Conservation (phyloP, 2,113 vertebrate genomes). For the Pagrus major region DNA sequence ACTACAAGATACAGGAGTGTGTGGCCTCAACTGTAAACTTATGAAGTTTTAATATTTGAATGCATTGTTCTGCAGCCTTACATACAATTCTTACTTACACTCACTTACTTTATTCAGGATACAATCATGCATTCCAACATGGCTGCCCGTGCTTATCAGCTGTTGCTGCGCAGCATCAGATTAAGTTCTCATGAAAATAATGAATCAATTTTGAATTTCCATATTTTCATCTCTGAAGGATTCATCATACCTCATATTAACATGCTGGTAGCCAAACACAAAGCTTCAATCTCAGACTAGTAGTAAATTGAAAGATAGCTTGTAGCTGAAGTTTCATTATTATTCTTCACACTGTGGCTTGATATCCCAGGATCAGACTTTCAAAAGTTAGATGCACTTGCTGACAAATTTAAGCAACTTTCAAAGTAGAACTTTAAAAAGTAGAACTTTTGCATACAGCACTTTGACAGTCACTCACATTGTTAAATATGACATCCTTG, state of each 20-base stretch:
- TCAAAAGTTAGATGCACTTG: not conserved
- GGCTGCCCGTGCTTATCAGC: no score
- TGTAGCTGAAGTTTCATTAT: not conserved
- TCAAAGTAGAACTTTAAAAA: not conserved
- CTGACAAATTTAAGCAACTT: not conserved
- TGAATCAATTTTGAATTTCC: not conserved
- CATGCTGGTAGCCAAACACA: not conserved
- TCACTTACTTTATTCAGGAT: no score
- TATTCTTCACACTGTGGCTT: not conserved
- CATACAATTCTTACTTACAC: no score
- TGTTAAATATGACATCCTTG: conserved; percentile 33
- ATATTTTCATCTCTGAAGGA: not conserved
- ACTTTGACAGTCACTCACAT: conserved; percentile 24
- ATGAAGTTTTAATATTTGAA: no score
- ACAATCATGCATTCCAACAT: no score
- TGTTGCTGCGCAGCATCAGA: not conserved
- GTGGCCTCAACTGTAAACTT: not conserved
- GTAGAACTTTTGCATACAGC: not conserved
- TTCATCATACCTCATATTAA: not conserved
- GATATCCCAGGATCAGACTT: not conserved
- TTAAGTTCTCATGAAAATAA: not conserved
- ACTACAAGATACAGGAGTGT: not conserved
- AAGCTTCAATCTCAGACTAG: not conserved
- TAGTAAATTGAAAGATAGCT: not conserved
- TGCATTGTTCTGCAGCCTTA: no score